phyloP scores from a whole-genome alignment of 2,888 invertebrate species.

The Lumbricus terrestris region DNA sequence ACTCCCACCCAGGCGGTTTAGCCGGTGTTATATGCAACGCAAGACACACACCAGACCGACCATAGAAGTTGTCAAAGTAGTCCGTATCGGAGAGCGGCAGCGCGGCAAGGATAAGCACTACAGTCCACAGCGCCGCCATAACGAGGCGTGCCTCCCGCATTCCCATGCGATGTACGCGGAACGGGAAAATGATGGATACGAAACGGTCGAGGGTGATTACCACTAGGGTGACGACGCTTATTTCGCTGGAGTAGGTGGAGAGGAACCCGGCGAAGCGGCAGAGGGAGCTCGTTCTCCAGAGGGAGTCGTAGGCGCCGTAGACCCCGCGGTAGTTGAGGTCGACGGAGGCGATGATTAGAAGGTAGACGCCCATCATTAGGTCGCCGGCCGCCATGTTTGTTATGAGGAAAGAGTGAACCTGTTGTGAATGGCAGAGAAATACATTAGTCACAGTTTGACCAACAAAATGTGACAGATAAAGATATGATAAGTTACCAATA shows the following conservation, averaged over 20 bases:
- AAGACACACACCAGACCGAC: conserved; percentile 63
- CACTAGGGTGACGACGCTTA: conserved; percentile 59
- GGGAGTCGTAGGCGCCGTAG: conserved; percentile 54
- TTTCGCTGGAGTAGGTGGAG: conserved; percentile 59
- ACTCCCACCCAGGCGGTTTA: conserved; percentile 63
- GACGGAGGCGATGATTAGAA: conserved; percentile 54
- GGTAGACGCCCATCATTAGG: conserved; percentile 65
- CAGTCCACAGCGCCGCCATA: conserved; percentile 50
- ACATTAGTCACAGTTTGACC: too few species aligned
- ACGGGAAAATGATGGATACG: conserved; percentile 58
- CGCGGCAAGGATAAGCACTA: conserved; percentile 46
- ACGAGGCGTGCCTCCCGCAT: conserved; percentile 48
- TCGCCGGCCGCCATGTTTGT: conserved; percentile 68
- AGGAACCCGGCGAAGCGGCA: conserved; percentile 56
- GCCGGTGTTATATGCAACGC: conserved; percentile 63
- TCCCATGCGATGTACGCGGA: conserved; percentile 47
- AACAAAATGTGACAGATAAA: too few species aligned
- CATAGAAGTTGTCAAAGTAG: conserved; percentile 62
- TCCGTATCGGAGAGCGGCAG: conserved; percentile 45
- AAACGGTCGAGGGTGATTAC: conserved; percentile 60
- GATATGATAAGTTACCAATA: too few species aligned
- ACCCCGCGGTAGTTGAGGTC: conserved; percentile 60
- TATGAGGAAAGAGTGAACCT: conserved; percentile 56
- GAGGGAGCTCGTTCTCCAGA: conserved; percentile 50
- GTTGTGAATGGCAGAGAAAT: not conserved